Conservation (phyloP, 2,797 vertebrate genomes). For the Siniperca obscura region DNA sequence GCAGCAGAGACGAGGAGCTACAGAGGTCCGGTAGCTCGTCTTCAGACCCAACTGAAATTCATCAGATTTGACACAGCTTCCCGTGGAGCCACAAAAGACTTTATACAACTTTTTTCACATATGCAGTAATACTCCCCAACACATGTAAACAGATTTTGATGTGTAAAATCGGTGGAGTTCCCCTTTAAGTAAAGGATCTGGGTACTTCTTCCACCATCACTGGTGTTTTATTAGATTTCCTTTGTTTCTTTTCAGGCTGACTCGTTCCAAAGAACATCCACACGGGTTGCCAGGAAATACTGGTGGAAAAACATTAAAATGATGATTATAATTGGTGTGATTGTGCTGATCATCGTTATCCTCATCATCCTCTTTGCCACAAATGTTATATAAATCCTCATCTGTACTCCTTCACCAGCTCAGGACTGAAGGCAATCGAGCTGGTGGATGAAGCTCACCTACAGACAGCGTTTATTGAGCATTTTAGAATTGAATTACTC, state of each 20-base stretch:
- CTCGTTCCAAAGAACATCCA: slow-evolving; percentile 85
- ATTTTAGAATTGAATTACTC: slow-evolving; percentile 1
- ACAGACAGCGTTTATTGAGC: not conserved
- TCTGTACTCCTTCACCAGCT: not conserved
- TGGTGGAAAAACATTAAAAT: slow-evolving; percentile 89
- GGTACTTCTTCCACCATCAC: not conserved
- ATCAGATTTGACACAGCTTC: not conserved
- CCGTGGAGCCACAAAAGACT: too few species aligned
- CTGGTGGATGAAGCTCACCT: not conserved
- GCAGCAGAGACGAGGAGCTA: not conserved
- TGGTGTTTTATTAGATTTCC: slow-evolving; percentile 5
- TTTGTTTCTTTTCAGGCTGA: slow-evolving; percentile 82
- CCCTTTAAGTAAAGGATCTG: not conserved
- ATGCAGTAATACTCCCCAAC: too few species aligned
- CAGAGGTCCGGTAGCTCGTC: not conserved
- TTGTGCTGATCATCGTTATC: slow-evolving; percentile 81
- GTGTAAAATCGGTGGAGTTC: not conserved
- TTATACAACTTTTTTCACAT: too few species aligned
- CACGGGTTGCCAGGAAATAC: slow-evolving; percentile 84
- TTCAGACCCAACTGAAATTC: not conserved
- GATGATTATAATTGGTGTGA: slow-evolving; percentile 84
- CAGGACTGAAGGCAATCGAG: slow-evolving; percentile 15
- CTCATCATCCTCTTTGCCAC: slow-evolving; percentile 88
- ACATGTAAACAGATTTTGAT: too few species aligned
- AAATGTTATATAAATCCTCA: slow-evolving; percentile 68